Percentiles rank a stretch among this genome's conserved stretches.
Conservation (phyloP, 1,140 invertebrate genomes). For the Holcopasites calliopsidis region DNA sequence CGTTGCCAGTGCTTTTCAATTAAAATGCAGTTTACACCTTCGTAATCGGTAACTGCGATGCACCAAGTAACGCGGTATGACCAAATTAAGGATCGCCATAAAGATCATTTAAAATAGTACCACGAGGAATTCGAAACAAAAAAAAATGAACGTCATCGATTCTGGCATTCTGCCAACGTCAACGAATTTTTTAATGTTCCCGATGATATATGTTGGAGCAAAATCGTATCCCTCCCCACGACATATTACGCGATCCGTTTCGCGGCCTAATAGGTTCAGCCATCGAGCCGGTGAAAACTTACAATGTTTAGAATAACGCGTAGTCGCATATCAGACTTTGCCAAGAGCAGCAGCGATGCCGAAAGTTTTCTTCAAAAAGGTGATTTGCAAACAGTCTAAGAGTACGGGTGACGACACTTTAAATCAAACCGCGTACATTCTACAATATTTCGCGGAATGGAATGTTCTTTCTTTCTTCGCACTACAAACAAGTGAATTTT, state of each 20-base stretch:
- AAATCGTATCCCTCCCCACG: constrained; percentile 42
- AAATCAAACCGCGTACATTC: no score
- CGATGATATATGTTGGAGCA: neutral
- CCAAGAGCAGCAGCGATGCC: constrained; percentile 50
- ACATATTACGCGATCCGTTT: constrained; percentile 32
- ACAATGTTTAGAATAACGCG: constrained; percentile 59
- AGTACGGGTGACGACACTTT: no score
- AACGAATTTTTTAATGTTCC: constrained; percentile 23
- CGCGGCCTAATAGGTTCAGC: constrained; percentile 66
- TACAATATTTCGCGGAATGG: no score
- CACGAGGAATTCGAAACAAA: neutral
- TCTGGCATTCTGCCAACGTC: constrained; percentile 13
- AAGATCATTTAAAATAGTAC: neutral
- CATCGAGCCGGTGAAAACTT: constrained; percentile 57
- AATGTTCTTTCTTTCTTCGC: no score
- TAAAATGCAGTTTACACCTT: no score
- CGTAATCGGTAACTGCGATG: no score
- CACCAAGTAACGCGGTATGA: no score
- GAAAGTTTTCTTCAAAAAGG: constrained; percentile 65
- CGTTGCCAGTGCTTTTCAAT: no score
- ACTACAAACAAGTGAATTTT: neutral
- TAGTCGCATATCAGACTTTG: constrained; percentile 27
- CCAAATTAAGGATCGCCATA: no score
- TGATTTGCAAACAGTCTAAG: constrained; percentile 23
- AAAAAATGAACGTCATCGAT: constrained; percentile 22